Base-by-base conservation (phyloP, 2,113 vertebrate genomes). In the Galeopterus variegatus region DNA sequence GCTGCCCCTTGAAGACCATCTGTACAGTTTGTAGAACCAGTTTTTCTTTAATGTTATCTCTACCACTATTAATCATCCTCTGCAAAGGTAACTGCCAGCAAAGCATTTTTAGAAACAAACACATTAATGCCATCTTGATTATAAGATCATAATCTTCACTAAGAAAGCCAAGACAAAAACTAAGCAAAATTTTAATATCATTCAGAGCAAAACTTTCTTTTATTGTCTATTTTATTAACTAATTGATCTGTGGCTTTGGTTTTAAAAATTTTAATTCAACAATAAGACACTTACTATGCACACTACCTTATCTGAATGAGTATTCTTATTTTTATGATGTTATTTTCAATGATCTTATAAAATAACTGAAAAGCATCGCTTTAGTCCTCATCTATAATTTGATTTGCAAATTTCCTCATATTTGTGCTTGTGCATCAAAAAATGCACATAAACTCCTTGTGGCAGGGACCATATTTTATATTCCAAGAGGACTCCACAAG, bases 21-120 rank as follows among this genome's bases (percentile, higher is more conserved):
- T 76, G n/a, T 0, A 0, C 1, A 48, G 36, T 26, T 52, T 36
- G 36, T 41, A 97, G 52, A 96, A 28, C 8, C 3, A 56, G 6
- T 56, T 93, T 72, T 95, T 60, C 64, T 85, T 95, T 82, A 56
- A 72, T 36, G 58, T 83, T 77, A 79, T 91, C 87, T 97, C 87
- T 79, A 23, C 21, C 31, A 9, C 33, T 23, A 94, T 92, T 94
- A 84, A 94, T 93, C 93, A 95, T 79, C 33, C 48, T 81, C 54
- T 92, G 67, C 52, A 75, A 90, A 93, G 50, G 90, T 54, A 96
- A 93, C 28, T 90, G 48, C 33, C 41, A 97, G 33, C 7, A 24
- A 72, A 97, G 60, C 36, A 73, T 92, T 92, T 93, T 90, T 75
- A 87, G 86, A 95, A 97, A 90, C 4, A 18, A 88, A 90, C 17